phyloP scores from a whole-genome alignment of 2,797 vertebrate genomes.

The Ispidina picta region DNA sequence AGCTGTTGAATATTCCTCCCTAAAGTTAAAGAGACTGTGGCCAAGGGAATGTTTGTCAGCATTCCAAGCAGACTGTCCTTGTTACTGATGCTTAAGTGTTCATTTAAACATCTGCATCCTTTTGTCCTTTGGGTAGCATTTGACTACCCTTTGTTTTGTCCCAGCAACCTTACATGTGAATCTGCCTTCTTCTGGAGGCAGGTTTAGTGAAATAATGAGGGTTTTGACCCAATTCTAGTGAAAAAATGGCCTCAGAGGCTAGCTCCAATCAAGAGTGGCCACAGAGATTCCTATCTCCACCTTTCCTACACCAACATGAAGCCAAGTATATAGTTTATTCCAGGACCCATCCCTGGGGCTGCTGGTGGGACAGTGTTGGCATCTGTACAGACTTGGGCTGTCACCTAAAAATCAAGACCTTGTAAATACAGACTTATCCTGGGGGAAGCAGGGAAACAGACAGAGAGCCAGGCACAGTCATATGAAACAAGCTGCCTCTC shows the following conservation, averaged over 20 bases:
- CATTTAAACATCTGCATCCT: conserved; percentile 7
- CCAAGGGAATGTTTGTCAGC: background rate
- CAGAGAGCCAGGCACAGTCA: background rate
- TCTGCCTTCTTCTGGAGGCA: background rate
- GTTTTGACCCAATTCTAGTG: background rate
- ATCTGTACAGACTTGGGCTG: background rate
- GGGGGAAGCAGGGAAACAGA: background rate
- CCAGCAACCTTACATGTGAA: background rate
- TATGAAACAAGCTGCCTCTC: background rate
- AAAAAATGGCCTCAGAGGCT: background rate
- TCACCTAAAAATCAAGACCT: background rate
- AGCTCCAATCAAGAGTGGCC: background rate
- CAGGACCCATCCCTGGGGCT: background rate
- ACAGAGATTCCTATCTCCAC: background rate
- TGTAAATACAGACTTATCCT: background rate
- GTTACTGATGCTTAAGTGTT: background rate
- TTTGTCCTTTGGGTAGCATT: background rate
- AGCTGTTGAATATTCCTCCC: background rate
- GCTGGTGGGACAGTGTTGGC: background rate
- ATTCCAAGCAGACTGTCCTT: background rate
- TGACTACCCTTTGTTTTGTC: background rate
- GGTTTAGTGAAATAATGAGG: background rate
- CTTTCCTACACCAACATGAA: background rate
- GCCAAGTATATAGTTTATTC: background rate
- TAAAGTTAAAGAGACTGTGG: background rate